Base-by-base conservation (phyloP, 2,888 invertebrate species). In the Tubiluchus corallicola region DNA sequence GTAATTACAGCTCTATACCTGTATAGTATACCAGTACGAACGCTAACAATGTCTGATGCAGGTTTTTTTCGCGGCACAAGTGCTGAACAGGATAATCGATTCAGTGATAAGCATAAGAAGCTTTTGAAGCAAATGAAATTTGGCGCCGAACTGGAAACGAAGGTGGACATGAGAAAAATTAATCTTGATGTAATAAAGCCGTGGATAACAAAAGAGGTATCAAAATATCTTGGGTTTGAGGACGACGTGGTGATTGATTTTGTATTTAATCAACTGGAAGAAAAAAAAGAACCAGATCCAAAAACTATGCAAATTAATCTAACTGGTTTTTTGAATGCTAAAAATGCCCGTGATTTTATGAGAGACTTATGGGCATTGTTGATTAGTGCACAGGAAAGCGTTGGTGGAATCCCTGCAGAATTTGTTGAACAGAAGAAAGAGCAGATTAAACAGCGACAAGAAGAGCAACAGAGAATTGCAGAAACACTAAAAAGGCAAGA, bases 291-390 rank as follows among this genome's bases (percentile, higher is more conserved):
- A 69, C 92, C 92, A 44, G 90, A 94, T 70, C 90, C 92, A 41
- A 84, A 88, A 68, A 85, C 90, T 68, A 96, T 98, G 80, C 96
- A 99, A 75, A 99, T 99, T 61, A 98, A 98, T 69, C 72, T 99
- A 66, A 99, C 98, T 40, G 98, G 98, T 40, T 99, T 99, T 67
- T 71, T 99, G 49, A 96, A 98, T 63, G 92, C 92, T 9, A 87
- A 88, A 66, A 90, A 94, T 68, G 92, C 98, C 16, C 74, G 96
- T 37, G 79, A 84, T 55, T 99, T 99, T 67, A 90, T 96, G 83
- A 82, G 82, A 2, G 96, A 98, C 65, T 71, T 99, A 44, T 99
- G 98, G 98, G 81, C 83, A 50, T 68, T 94, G 53, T 69, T 99
- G 52, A 73, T 90, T 48, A 92, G 90, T 44, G 98, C 96, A 2